Evolutionary conservation across 2,797 vertebrate genomes (phyloP), one percentile per base, ranked within the genome.

Genomic region (Lepilemur septentrionalis): DNA sequence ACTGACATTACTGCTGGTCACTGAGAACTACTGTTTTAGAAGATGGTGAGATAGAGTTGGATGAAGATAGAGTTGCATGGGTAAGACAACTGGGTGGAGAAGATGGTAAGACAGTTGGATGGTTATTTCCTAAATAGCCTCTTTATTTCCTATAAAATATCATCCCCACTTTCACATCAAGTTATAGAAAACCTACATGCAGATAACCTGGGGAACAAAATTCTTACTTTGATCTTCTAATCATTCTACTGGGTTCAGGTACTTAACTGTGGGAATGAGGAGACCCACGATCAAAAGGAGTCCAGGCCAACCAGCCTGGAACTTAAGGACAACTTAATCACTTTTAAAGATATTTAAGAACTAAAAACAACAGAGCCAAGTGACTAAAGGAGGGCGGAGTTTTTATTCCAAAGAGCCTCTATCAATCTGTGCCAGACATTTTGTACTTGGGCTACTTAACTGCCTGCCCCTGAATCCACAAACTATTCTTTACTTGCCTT

Each of bases 281-380:
- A 80, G 10, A 80, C 17, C 8, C 20, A 69, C n/a, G 35, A 48
- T 65, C 11, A 73, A 82, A 48, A 83, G 22, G n/a, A 89, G 6
- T 32, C n/a, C 2, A n/a, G 20, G n/a, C 17, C 30, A 41, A 80
- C 3, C 43, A 85, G 46, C 32, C 38, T 82, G 61, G 52, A 85
- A 91, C 20, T 43, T 85, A 80, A 85, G 94, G 67, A 72, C 81
- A 80, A 96, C 28, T 59, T 79, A 93, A 35, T 46, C 35, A 76
- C 65, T 75, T 86, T 90, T 75, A 89, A 94, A 50, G 11, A 67
- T 61, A 63, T n/a, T 85, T 32, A 79, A 89, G 28, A 89, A 65
- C 12, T 89, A n/a, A 95, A 89, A 82, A 89, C 32, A 41, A 80
- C 13, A 85, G 75, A 50, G 55, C 9, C 28, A 88, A 41, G 18